Percentiles rank a stretch among this genome's conserved stretches.
Conservation (phyloP, 2,797 vertebrate genomes). For the Fringilla coelebs region DNA sequence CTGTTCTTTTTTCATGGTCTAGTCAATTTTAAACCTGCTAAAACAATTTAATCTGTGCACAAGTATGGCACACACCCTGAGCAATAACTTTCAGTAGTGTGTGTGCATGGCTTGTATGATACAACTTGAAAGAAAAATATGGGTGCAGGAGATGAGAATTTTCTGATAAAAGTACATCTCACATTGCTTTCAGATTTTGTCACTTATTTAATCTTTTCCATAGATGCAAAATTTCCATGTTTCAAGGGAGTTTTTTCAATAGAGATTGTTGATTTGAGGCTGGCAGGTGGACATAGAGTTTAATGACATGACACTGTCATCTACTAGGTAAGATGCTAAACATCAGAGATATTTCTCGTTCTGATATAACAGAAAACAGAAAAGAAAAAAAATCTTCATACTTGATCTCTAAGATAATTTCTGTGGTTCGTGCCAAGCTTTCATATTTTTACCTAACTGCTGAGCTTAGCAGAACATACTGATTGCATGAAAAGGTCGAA, state of each 20-base stretch:
- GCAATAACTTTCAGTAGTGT: background rate
- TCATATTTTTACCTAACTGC: background rate
- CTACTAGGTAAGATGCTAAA: background rate
- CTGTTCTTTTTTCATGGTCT: background rate
- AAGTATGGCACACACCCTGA: background rate
- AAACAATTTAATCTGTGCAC: background rate
- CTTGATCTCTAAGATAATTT: background rate
- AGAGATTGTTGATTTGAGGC: background rate
- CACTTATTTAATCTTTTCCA: background rate
- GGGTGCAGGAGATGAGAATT: background rate
- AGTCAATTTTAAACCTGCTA: background rate
- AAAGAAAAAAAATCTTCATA: background rate
- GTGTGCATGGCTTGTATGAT: background rate
- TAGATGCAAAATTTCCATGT: background rate
- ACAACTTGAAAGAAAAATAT: background rate
- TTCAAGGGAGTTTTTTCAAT: background rate
- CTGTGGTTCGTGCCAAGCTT: background rate
- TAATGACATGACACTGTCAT: background rate
- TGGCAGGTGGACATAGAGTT: background rate
- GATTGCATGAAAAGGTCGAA: background rate
- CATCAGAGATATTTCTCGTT: background rate
- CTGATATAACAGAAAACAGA: background rate
- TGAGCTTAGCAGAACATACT: conserved; percentile 10
- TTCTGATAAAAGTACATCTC: background rate
- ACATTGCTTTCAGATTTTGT: background rate